phyloP scores from a whole-genome alignment of 2,888 invertebrate genomes.

The Drosophila picticornis region DNA sequence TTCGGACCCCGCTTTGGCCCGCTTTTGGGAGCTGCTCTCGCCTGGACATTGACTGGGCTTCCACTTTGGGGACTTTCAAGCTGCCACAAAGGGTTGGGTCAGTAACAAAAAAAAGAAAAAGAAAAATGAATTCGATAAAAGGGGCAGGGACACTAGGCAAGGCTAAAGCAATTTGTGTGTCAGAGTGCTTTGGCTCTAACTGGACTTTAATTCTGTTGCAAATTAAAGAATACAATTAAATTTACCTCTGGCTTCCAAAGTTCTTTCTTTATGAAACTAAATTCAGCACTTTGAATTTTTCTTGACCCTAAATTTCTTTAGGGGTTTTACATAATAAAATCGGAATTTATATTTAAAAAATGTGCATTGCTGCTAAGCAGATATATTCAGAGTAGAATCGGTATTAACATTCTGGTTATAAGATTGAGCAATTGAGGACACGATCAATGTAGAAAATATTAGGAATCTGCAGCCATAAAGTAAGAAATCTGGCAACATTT shows the following conservation, averaged over 20 bases:
- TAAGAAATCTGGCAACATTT: neutral
- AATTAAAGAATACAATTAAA: conserved; percentile 26
- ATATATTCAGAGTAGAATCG: neutral
- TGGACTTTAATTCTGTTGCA: conserved; percentile 18
- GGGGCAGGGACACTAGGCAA: neutral
- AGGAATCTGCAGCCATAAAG: neutral
- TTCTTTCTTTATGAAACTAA: neutral
- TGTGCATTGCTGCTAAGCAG: neutral
- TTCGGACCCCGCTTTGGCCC: conserved; percentile 48
- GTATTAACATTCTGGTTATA: neutral
- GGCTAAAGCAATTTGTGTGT: conserved; percentile 8
- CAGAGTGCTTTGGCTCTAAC: neutral
- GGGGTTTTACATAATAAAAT: neutral
- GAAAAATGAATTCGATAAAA: conserved; percentile 22
- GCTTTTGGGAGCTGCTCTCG: conserved; percentile 55
- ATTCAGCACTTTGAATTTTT: neutral
- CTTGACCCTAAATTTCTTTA: neutral
- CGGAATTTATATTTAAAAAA: neutral
- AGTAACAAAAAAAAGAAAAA: neutral
- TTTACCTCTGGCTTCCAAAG: neutral
- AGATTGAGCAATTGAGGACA: neutral
- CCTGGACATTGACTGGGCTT: neutral
- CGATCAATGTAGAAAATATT: neutral
- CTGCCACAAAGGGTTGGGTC: conserved; percentile 49
- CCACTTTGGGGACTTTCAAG: conserved; percentile 18